Evolutionary conservation across 2,888 invertebrate genomes (phyloP).

Genomic region (Tachina grossa): DNA sequence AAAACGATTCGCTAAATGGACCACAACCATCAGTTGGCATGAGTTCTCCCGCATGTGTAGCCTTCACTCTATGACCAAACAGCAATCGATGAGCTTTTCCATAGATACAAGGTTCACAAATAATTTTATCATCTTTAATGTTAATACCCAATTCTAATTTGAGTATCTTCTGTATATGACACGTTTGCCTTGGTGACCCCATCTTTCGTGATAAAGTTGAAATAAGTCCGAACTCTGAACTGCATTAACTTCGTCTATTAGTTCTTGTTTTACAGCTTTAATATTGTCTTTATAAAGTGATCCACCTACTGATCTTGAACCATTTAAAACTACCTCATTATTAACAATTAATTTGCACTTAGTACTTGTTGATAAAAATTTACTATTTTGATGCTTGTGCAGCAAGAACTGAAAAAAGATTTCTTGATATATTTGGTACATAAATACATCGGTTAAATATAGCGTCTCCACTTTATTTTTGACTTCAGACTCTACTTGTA

Average conservation of each 20-base stretch:
- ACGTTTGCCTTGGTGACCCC: constrained; percentile 12
- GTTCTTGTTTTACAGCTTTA: background rate
- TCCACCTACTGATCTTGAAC: constrained; percentile 14
- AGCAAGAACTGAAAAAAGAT: constrained; percentile 20
- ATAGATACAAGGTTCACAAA: constrained; percentile 3
- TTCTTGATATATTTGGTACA: no score
- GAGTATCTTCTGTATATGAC: constrained; percentile 14
- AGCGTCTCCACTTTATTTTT: no score
- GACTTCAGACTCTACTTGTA: no score
- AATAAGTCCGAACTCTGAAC: background rate
- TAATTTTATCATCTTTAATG: background rate
- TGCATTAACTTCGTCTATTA: background rate
- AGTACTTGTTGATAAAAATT: constrained; percentile 54
- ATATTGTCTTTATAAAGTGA: constrained; percentile 19
- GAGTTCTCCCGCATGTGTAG: background rate
- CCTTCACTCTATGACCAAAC: constrained; percentile 7
- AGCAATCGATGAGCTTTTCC: constrained; percentile 2
- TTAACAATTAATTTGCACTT: background rate
- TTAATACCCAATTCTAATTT: constrained; percentile 3
- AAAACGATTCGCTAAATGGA: no score
- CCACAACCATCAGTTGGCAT: background rate
- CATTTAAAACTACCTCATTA: constrained; percentile 9
- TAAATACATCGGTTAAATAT: no score
- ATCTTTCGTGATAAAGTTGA: constrained; percentile 13
- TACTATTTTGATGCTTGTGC: constrained; percentile 46